Evolutionary conservation across 2,797 vertebrate genomes (phyloP), one percentile per base, ranked within the genome.

Genomic region (Mormyrus proboscirostris): DNA sequence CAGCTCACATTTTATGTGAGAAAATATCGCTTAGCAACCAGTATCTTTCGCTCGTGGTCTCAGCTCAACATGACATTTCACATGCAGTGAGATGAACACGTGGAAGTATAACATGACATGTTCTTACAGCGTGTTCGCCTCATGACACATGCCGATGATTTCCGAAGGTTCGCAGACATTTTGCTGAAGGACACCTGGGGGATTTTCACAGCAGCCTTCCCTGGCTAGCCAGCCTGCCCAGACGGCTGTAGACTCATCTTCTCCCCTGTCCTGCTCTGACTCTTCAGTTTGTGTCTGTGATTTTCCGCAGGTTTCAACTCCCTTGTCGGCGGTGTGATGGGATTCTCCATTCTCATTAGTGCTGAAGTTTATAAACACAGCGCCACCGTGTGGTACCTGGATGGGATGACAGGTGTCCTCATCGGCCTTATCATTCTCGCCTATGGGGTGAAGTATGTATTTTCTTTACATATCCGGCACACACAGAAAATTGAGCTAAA

Each of bases 271-370:
- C 38, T 16, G 9, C 6, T 29, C 55, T 88, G 57, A 6, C 49
- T 38, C 47, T 65, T 3, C 44, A 25, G 8, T 88, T 14, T 6
- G 4, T 50, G n/a, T 1, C 9, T 88, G 12, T 25, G 57, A 12
- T 55, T 1, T 9, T 91, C 89, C 92, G 6, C 92, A 99, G 98
- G 97, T 49, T 99, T 99, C 92, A 99, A 99, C 95, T 99, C 98
- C 10, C 94, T 99, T 65, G 97, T 99, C 16, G 98, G 98, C 0
- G 98, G 97, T 0, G 89, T 99, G 92, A 99, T 99, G 98, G 98
- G 98, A 5, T 99, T 99, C 96, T 99, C 98, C 92, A 99, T 99
- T 91, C 97, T 99, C 8, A 95, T 99, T 91, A 99, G 98, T 0
- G 98, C 98, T 0, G 98, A 99, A 90, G 98, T 99, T 79, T 99